phyloP scores from a whole-genome alignment of 2,113 vertebrate species.

The Chloroceryle aenea region DNA sequence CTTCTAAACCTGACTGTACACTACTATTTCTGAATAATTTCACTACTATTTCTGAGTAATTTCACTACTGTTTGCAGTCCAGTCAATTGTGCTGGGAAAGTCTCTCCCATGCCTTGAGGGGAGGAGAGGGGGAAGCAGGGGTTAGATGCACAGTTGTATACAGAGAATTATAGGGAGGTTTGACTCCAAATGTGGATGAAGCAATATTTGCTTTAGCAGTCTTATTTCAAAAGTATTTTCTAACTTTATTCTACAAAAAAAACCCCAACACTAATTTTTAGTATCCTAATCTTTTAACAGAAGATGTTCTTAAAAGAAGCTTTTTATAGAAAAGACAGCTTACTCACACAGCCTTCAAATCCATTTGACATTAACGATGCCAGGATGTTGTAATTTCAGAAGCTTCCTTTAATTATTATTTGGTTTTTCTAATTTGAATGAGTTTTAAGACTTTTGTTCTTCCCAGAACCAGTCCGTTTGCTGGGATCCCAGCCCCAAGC shows the following conservation, averaged over 20 bases:
- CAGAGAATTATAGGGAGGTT: not conserved
- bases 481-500: not conserved
- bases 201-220: not conserved
- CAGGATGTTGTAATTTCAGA: not conserved
- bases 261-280: not conserved
- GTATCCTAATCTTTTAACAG: not conserved
- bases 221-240: not conserved
- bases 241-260: not conserved
- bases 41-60: not conserved
- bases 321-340: not conserved
- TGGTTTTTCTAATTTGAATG: not conserved
- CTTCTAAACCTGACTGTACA: not conserved
- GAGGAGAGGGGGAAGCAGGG: accelerated
- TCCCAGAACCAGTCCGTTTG: not conserved
- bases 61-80: not conserved
- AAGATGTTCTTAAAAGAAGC: not conserved
- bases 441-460: not conserved
- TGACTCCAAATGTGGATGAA: not conserved
- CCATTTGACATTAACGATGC: not conserved
- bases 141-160: not conserved
- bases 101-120: not conserved
- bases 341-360: not conserved
- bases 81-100: not conserved
- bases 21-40: not conserved
- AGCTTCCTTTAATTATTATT: not conserved